phyloP scores from a whole-genome alignment of 2,113 vertebrate genomes.

The Myotis brandtii region DNA sequence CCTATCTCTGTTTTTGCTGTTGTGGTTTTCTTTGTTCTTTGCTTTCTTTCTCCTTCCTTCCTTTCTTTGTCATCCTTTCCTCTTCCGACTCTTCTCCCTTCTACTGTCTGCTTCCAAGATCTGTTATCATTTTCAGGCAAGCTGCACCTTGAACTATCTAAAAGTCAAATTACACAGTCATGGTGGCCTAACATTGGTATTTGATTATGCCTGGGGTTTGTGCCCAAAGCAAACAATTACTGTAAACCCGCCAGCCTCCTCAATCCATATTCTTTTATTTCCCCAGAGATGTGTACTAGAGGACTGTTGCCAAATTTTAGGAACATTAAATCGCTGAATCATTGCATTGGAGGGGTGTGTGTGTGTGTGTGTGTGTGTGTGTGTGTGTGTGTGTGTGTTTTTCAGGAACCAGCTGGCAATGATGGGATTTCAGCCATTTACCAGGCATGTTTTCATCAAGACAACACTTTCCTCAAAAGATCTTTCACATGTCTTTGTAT shows the following conservation, averaged over 20 bases:
- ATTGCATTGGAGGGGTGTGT: conserved; percentile 69
- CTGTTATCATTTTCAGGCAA: neutral
- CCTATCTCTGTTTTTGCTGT: neutral
- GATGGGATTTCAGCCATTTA: conserved; percentile 73
- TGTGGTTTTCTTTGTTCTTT: neutral
- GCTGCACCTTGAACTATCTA: conserved; percentile 28
- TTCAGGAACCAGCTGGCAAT: conserved; percentile 80
- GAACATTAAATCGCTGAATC: conserved; percentile 85
- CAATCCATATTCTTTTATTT: conserved; percentile 82
- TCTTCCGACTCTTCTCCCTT: neutral
- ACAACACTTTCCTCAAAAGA: conserved; percentile 61
- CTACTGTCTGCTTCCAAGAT: neutral
- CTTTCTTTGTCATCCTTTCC: neutral
- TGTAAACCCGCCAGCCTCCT: conserved; percentile 73
- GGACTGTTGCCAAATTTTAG: conserved; percentile 80
- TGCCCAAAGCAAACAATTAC: conserved; percentile 83
- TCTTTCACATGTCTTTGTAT: conserved; percentile 81
- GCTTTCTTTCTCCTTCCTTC: neutral
- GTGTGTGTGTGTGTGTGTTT: neutral
- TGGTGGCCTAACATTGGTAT: conserved; percentile 67
- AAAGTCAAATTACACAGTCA: conserved; percentile 15
- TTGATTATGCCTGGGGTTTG: conserved; percentile 71
- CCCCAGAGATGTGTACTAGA: conserved; percentile 71
- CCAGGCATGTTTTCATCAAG: conserved; percentile 77
- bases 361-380: neutral